Evolutionary conservation across 2,888 invertebrate genomes (phyloP).

Genomic region (Luperina nickerlii): DNA sequence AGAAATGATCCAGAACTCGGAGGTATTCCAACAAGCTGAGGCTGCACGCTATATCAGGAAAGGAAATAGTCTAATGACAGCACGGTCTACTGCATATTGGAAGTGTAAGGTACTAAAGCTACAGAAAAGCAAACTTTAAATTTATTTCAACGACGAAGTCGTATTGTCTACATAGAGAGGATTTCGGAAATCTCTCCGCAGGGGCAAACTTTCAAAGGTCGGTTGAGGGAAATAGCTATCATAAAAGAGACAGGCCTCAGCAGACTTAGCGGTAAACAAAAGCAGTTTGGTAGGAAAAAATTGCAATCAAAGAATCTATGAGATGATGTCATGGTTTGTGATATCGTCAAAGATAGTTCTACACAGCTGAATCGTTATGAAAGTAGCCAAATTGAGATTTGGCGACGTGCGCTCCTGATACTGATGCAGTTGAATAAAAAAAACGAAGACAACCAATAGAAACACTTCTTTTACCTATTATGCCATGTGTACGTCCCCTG

Average conservation of each 20-base stretch:
- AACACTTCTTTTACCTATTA: background rate
- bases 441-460: background rate
- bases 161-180: background rate
- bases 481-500: background rate
- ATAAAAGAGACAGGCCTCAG: too few species aligned
- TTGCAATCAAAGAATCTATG: background rate
- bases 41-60: conserved; percentile 23
- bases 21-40: background rate
- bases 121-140: background rate
- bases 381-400: background rate
- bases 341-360: background rate
- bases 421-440: background rate
- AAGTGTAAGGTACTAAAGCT: background rate
- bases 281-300: background rate
- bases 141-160: background rate
- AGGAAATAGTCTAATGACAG: conserved; percentile 34
- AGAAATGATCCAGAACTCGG: conserved; percentile 34
- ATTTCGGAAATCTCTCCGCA: background rate
- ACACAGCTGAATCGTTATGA: background rate
- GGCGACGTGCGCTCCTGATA: background rate
- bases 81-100: background rate
- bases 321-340: background rate
- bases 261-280: too few species aligned
- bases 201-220: background rate
- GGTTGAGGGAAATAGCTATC: too few species aligned